Conservation (phyloP, 1,140 invertebrate species). For the Habropoda laboriosa region DNA sequence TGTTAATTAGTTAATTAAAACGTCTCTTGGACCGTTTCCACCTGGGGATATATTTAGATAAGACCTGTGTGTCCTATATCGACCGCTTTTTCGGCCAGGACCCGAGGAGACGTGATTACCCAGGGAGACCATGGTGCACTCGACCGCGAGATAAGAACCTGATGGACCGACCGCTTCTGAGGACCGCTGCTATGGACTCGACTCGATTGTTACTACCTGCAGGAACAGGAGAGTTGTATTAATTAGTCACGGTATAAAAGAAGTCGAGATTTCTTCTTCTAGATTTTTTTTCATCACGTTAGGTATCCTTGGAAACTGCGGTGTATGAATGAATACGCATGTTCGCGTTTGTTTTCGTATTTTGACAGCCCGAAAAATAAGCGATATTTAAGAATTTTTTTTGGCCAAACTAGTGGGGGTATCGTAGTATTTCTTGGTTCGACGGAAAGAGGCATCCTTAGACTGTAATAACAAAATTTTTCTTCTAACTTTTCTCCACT, state of each 20-base stretch:
- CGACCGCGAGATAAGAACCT: slow-evolving; percentile 49
- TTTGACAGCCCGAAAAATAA: too few species aligned
- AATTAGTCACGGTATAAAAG: background rate
- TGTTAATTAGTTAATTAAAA: slow-evolving; percentile 70
- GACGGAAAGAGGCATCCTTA: too few species aligned
- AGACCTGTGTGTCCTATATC: slow-evolving; percentile 46
- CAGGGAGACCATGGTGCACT: slow-evolving; percentile 1
- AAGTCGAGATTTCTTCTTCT: too few species aligned
- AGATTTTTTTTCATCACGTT: too few species aligned
- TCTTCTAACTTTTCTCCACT: too few species aligned
- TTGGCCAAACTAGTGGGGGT: too few species aligned
- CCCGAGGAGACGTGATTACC: slow-evolving; percentile 43
- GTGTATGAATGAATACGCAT: too few species aligned
- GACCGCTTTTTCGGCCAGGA: slow-evolving; percentile 33
- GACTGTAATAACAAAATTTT: too few species aligned
- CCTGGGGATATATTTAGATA: slow-evolving; percentile 66
- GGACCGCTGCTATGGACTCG: background rate
- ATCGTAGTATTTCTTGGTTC: too few species aligned
- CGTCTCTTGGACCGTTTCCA: slow-evolving; percentile 60
- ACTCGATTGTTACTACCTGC: slow-evolving; percentile 3
- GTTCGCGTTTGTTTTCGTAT: too few species aligned
- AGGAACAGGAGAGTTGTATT: background rate
- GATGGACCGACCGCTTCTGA: slow-evolving; percentile 40
- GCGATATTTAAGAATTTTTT: too few species aligned
- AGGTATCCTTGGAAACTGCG: too few species aligned